Evolutionary conservation across 2,797 vertebrate species (phyloP).

Genomic region (Gallirallus australis): DNA sequence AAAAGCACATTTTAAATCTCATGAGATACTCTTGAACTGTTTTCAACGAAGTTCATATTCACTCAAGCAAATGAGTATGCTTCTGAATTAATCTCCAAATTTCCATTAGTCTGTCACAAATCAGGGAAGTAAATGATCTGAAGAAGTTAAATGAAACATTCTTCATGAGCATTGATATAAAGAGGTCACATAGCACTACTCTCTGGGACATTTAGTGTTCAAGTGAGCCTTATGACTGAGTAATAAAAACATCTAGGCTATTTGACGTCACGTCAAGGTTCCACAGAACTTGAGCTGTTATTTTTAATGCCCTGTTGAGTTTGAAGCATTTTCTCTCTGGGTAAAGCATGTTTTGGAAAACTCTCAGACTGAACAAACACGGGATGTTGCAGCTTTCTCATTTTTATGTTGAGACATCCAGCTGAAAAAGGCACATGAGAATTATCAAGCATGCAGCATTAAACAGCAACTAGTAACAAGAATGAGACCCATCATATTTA

Average conservation of each 20-base stretch:
- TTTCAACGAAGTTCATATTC: conserved; percentile 36
- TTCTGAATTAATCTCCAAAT: conserved; percentile 37
- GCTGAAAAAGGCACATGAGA: not conserved
- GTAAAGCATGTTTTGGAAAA: not conserved
- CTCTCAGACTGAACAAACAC: not conserved
- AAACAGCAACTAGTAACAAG: not conserved
- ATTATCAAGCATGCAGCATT: not conserved
- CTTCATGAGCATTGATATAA: not conserved
- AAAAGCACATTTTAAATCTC: conserved; percentile 22
- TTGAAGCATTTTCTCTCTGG: not conserved
- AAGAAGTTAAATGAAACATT: conserved; percentile 57
- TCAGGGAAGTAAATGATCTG: conserved; percentile 53
- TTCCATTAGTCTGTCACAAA: conserved; percentile 50
- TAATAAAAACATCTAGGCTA: conserved; percentile 12
- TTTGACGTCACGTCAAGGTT: conserved; percentile 54
- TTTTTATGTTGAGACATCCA: not conserved
- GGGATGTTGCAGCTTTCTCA: not conserved
- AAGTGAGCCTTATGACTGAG: conserved; percentile 4
- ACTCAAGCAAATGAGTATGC: conserved; percentile 19
- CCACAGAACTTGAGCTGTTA: not conserved
- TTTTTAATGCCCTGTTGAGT: not conserved
- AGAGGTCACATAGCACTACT: conserved; percentile 33
- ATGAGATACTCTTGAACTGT: conserved; percentile 13
- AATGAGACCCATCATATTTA: not conserved
- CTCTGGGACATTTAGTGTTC: conserved; percentile 42